These are phyloP conservation scores for Orthonevra nobilis DNA, from an alignment of 2,888 invertebrate species.

Conservation along the genomic window DNA sequence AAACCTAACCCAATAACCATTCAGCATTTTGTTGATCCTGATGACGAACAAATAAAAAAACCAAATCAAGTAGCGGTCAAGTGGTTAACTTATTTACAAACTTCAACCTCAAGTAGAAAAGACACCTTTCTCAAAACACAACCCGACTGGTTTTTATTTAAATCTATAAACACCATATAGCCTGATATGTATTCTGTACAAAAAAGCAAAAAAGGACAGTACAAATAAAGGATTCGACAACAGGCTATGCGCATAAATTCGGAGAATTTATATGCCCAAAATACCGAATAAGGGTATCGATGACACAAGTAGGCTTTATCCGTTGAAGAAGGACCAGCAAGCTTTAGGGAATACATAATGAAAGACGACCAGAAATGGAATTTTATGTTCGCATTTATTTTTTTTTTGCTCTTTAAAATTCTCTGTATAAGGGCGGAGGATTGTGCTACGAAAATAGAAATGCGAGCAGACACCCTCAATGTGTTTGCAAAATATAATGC, in stretches of 20 bases:
- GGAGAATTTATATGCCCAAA: constrained; percentile 4
- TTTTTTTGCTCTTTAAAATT: too few relatives aligned
- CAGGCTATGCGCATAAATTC: background rate
- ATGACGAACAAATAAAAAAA: too few relatives aligned
- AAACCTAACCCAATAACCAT: too few relatives aligned
- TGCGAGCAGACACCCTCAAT: too few relatives aligned
- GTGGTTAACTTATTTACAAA: constrained; percentile 12
- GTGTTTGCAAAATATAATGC: too few relatives aligned
- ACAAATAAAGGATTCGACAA: constrained; percentile 6
- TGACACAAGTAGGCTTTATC: background rate
- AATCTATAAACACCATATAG: constrained; percentile 30
- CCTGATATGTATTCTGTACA: constrained; percentile 7
- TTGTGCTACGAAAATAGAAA: too few relatives aligned
- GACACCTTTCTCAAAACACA: background rate
- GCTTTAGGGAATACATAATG: too few relatives aligned
- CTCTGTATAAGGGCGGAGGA: too few relatives aligned
- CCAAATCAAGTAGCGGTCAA: too few relatives aligned
- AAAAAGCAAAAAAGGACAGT: background rate
- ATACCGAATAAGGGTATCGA: background rate
- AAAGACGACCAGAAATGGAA: too few relatives aligned
- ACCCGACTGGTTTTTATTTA: constrained; percentile 11
- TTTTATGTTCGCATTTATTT: too few relatives aligned
- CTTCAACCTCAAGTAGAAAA: background rate
- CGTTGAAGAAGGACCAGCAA: too few relatives aligned
- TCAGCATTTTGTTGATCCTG: background rate